Base-by-base conservation (phyloP, 2,797 vertebrate species). In the Staurois parvus region DNA sequence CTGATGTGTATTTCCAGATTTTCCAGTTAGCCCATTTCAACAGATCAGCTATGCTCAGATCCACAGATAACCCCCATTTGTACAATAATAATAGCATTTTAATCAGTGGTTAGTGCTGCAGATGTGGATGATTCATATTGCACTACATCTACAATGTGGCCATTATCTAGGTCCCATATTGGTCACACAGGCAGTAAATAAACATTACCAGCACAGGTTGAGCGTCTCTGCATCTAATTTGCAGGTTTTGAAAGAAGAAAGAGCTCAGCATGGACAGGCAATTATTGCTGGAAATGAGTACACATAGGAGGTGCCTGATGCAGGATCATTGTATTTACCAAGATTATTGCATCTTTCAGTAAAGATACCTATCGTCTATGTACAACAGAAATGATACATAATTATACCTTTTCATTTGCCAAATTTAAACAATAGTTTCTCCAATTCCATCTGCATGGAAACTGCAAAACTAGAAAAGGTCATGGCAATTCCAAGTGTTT, bases 101-200 rank as follows among this genome's bases (percentile, higher is more conserved):
- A 79, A 79, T 74, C 67, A 77, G 68, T 34, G 32, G 70, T 68
- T 81, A 62, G 85, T 59, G 24, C 73, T 29, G 74, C 85, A 86
- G 85, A 82, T 82, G 73, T 32, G 32, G 48, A 19, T 76, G 69
- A 80, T 86, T 72, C 62, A 81, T 45, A 28, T 48, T 34, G 79
- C 29, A 42, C 26, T 77, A 73, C 28, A 13, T 37, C 56, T 30
- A n/a, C 85, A 72, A 72, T 56, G 52, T 72, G 80, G 59, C 42
- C 48, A 86, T 86, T 83, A 77, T 32, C 52, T 8, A 21, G 9
- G 40, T 79, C 75, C 80, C 85, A 73, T n/a, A 83, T 37, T 72
- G 79, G 66, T 70, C 78, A 80, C 68, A 81, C 19, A 66, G 40
- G 3, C 68, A 68, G 80, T 73, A 74, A 83, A 76, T 56, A 78